A percentile compares a stretch with the other conserved stretches of the same genome.
Conservation (phyloP, 2,113 vertebrate genomes). For the Danio rerio region DNA sequence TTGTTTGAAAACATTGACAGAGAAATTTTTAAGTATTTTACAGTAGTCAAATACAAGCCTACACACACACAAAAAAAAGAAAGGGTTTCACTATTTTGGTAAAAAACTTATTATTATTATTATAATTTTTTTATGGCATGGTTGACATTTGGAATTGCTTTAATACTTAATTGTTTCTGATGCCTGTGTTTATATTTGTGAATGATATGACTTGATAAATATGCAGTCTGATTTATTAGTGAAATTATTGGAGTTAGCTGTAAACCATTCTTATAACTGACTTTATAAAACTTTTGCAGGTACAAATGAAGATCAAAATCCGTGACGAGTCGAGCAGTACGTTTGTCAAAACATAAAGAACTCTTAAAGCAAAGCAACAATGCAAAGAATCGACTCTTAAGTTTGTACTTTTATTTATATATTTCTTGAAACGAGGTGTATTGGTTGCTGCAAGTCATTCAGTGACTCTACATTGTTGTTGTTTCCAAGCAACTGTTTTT, state of each 20-base stretch:
- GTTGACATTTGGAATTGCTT: too few relatives aligned
- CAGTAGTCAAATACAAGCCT: too few relatives aligned
- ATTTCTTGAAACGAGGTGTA: slow-evolving; percentile 14
- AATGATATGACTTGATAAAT: background rate
- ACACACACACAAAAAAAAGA: too few relatives aligned
- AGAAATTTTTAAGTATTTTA: too few relatives aligned
- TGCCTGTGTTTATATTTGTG: background rate
- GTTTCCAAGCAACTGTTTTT: slow-evolving; percentile 34
- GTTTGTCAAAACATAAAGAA: slow-evolving; percentile 34
- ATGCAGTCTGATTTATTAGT: background rate
- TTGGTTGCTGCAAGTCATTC: slow-evolving; percentile 1
- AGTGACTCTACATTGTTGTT: slow-evolving; percentile 14
- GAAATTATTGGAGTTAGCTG: background rate
- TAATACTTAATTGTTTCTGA: too few relatives aligned
- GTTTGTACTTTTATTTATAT: slow-evolving; percentile 1
- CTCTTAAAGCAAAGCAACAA: slow-evolving; percentile 1
- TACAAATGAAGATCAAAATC: slow-evolving; percentile 57
- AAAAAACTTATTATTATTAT: too few relatives aligned
- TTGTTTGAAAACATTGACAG: too few relatives aligned
- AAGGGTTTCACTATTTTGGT: too few relatives aligned
- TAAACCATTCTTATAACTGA: background rate
- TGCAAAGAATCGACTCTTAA: background rate
- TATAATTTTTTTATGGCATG: too few relatives aligned
- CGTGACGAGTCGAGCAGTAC: slow-evolving; percentile 30
- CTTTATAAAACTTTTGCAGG: slow-evolving; percentile 20